A percentile compares a stretch with the other conserved stretches of the same genome.
phyloP scores from a whole-genome alignment of 2,888 invertebrate genomes.

The Spialia ferax region DNA sequence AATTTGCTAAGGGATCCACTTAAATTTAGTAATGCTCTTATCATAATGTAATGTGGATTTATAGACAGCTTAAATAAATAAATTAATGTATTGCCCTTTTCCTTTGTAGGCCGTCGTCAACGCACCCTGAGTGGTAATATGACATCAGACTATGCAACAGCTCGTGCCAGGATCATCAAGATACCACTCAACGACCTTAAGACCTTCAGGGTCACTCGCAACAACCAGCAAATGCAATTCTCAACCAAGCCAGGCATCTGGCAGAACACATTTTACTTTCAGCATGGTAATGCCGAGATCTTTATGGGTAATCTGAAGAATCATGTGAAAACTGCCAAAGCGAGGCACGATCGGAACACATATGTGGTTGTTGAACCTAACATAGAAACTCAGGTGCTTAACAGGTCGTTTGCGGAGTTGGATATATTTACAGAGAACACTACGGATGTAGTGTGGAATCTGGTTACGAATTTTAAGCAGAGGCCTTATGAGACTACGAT shows the following conservation, averaged over 20 bases:
- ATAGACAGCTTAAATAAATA: no score
- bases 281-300: slow-evolving; percentile 94
- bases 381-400: slow-evolving; percentile 89
- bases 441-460: slow-evolving; percentile 89
- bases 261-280: slow-evolving; percentile 94
- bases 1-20: no score
- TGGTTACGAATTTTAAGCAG: slow-evolving; percentile 80
- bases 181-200: slow-evolving; percentile 75
- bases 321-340: slow-evolving; percentile 88
- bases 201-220: slow-evolving; percentile 71
- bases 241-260: slow-evolving; percentile 84
- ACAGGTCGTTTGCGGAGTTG: slow-evolving; percentile 95
- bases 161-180: slow-evolving; percentile 73
- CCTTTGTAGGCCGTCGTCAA: slow-evolving; percentile 83
- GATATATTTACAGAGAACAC: slow-evolving; percentile 92
- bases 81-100: no score
- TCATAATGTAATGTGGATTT: no score
- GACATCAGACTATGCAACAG: slow-evolving; percentile 76
- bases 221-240: slow-evolving; percentile 79
- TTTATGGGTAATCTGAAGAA: slow-evolving; percentile 89
- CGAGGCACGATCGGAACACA: slow-evolving; percentile 89
- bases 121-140: slow-evolving; percentile 87
- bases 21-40: no score
- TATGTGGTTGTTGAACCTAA: slow-evolving; percentile 89
- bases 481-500: slow-evolving; percentile 94